Evolutionary conservation across 2,888 invertebrate species (phyloP).

Genomic region (Leptothorax acervorum): DNA sequence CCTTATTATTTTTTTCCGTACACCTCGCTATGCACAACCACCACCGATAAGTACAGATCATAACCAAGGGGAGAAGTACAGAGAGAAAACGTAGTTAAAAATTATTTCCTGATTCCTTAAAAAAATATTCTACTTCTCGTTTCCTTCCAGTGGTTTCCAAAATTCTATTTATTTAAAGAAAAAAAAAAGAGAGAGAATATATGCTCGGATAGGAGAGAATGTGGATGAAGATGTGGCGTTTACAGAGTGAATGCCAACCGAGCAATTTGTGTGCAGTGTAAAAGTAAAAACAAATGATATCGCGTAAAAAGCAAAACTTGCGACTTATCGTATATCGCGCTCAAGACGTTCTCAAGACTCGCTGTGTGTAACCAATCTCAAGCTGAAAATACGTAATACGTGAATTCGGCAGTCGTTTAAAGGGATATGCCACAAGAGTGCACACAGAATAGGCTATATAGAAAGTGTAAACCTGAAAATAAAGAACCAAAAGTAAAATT

Average conservation of each 20-base stretch:
- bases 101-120: slow-evolving; percentile 6
- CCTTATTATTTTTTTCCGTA: slow-evolving; percentile 51
- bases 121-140: slow-evolving; percentile 54
- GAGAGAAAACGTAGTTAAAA: slow-evolving; percentile 26
- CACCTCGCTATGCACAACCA: slow-evolving; percentile 66
- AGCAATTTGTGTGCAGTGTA: slow-evolving; percentile 58
- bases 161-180: slow-evolving; percentile 4
- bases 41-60: slow-evolving; percentile 68
- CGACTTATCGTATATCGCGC: slow-evolving; percentile 23
- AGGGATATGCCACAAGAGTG: slow-evolving; percentile 25
- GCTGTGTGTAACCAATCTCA: slow-evolving; percentile 42
- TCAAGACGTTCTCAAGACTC: slow-evolving; percentile 15
- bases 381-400: slow-evolving; percentile 42
- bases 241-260: slow-evolving; percentile 39
- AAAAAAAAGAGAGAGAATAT: slow-evolving; percentile 35
- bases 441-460: slow-evolving; percentile 36
- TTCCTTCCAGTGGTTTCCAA: background rate
- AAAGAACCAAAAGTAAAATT: slow-evolving; percentile 51
- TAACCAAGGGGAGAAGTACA: slow-evolving; percentile 59
- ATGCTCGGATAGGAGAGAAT: slow-evolving; percentile 32
- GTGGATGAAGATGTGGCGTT: slow-evolving; percentile 67
- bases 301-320: slow-evolving; percentile 51
- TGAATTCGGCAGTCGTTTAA: slow-evolving; percentile 28
- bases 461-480: slow-evolving; percentile 39
- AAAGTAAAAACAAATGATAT: slow-evolving; percentile 28